Evolutionary conservation across 2,888 invertebrate genomes (phyloP).

Genomic region (Drosophila kuntzei): DNA sequence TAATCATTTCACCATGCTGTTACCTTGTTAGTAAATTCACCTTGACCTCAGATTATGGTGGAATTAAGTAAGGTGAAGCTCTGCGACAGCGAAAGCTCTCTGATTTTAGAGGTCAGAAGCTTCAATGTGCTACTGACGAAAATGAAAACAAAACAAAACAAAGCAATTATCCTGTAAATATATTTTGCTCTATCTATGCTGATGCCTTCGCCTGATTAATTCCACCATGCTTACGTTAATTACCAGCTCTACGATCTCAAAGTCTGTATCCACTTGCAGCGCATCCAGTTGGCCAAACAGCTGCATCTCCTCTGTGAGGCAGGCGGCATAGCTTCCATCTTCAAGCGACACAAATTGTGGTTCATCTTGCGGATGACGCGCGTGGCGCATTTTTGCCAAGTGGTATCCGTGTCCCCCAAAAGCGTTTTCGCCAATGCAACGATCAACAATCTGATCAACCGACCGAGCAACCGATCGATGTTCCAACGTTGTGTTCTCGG

Average conservation of each 20-base stretch:
- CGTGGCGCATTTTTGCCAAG: constrained; percentile 35
- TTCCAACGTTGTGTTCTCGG: constrained; percentile 4
- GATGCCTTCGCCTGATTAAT: neutral
- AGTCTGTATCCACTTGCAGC: constrained; percentile 11
- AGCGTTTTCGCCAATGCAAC: constrained; percentile 3
- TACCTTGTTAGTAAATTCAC: neutral
- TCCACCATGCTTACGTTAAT: constrained; percentile 26
- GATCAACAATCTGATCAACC: neutral
- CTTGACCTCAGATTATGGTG: neutral
- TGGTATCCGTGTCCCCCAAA: neutral
- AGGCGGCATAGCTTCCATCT: constrained; percentile 41
- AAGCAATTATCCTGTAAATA: neutral
- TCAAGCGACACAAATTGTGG: constrained; percentile 2
- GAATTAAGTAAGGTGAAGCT: neutral
- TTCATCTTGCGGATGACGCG: constrained; percentile 3
- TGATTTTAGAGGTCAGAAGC: neutral
- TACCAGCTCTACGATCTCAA: constrained; percentile 34
- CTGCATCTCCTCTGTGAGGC: constrained; percentile 56
- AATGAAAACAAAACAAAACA: no score
- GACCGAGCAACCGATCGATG: neutral
- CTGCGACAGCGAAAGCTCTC: neutral
- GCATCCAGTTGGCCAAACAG: constrained; percentile 57
- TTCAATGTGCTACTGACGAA: neutral
- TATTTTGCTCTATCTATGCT: neutral
- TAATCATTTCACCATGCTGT: neutral